phyloP scores from a whole-genome alignment of 53 echinoderm and acorn worm species.

The Holothuria scabra region DNA sequence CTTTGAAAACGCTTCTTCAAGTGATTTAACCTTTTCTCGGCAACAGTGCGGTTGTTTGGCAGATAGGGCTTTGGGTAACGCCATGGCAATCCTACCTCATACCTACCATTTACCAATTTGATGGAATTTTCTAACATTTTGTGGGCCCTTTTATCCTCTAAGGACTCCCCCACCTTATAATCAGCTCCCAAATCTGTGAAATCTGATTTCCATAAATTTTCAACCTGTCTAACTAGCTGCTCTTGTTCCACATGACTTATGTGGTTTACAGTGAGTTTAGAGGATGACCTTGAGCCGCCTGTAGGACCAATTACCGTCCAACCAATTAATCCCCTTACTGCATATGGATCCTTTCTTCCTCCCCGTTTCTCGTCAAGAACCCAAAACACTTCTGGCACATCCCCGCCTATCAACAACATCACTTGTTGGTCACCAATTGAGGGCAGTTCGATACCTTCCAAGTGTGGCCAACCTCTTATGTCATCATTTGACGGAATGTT shows the following conservation, averaged over 20 bases:
- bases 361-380: conserved; percentile 53
- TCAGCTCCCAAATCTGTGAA: neutral
- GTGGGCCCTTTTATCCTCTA: conserved; percentile 45
- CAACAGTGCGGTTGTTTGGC: neutral
- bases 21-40: neutral
- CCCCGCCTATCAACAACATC: conserved; percentile 42
- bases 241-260: conserved; percentile 8
- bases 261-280: neutral
- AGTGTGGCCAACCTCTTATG: conserved; percentile 42
- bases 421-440: neutral
- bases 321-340: conserved; percentile 36
- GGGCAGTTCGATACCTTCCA: conserved; percentile 39
- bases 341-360: conserved; percentile 43
- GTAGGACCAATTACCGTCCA: conserved; percentile 48
- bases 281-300: conserved; percentile 1
- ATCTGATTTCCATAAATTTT: conserved; percentile 50
- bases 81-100: conserved; percentile 15
- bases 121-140: conserved; percentile 32
- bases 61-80: neutral
- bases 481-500: conserved; percentile 48
- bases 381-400: conserved; percentile 57
- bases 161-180: conserved; percentile 22
- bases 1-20: neutral
- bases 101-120: conserved; percentile 16
- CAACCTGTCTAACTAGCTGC: conserved; percentile 10